Base-by-base conservation (phyloP, 2,797 vertebrate genomes). In the Anguilla obscura region DNA sequence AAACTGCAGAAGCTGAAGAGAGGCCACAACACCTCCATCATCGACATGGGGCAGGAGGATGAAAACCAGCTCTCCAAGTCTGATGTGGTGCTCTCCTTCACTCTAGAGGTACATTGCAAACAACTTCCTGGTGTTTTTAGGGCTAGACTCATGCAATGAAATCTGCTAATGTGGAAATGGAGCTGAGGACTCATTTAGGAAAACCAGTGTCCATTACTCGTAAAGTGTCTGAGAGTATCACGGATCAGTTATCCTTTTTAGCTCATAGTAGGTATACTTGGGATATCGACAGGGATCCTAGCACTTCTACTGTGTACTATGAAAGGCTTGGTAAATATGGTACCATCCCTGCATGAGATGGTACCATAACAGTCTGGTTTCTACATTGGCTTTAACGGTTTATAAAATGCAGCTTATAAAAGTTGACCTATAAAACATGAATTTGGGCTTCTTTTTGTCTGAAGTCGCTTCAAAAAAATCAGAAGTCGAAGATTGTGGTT, bases 31-130 rank as follows among this genome's bases (percentile, higher is more conserved):
- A 96, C 98, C 24, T 99, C 99, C 71, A 99, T 99, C 93, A 99
- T 99, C 85, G 99, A 99, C 93, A 98, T 99, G 98, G 99, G 99
- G 0, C 98, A 99, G 91, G 98, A 99, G 94, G 99, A 99, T 0
- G 99, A 99, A 95, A 99, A 98, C 93, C 98, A 97, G 21, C 97
- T 99, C 58, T 99, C 98, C 92, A 99, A 99, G 91, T 99, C 99
- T 0, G 99, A 99, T 0, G 99, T 99, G 0, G 97, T 99, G 89
- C 94, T 99, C 85, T 98, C 98, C 0, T 99, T 99, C 94, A 99
- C 97, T 9, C 91, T 99, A 90, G 99, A 99, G 98, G 99, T 99
- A 96, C n/a, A 58, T 63, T 52, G 5, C 7, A 63, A 69, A 69
- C 80, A 54, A 6, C 48, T 30, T n/a, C 24, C 33, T 36, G 74